Conservation (phyloP, 2,113 vertebrate genomes). For the Entosphenus tridentatus region DNA sequence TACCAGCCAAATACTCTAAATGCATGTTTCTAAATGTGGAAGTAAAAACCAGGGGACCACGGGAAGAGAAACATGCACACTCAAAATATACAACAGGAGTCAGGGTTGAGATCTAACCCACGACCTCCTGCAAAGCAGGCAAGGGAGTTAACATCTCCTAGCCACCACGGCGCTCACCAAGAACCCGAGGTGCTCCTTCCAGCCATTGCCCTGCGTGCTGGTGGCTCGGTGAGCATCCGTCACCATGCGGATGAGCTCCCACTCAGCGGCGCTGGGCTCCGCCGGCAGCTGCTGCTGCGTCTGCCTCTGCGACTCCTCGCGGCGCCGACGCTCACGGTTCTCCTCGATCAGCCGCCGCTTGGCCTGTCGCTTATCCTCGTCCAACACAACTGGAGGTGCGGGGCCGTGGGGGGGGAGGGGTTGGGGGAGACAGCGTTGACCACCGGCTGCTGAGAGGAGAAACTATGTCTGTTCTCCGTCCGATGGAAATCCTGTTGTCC, state of each 20-base stretch:
- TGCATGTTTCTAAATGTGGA: too few relatives aligned
- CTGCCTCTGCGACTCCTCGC: slow-evolving; percentile 62
- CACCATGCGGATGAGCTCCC: slow-evolving; percentile 70
- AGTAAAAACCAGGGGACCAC: too few relatives aligned
- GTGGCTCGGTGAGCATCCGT: slow-evolving; percentile 82
- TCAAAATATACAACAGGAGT: too few relatives aligned
- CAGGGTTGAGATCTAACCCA: too few relatives aligned
- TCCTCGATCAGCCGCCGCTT: slow-evolving; percentile 90
- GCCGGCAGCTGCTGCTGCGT: slow-evolving; percentile 42
- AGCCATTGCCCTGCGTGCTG: slow-evolving; percentile 81
- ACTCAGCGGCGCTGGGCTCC: slow-evolving; percentile 57
- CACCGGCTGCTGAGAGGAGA: too few relatives aligned
- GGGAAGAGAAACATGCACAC: too few relatives aligned
- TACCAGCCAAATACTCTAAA: too few relatives aligned
- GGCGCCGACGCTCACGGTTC: slow-evolving; percentile 64
- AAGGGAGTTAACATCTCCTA: too few relatives aligned
- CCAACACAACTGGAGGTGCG: slow-evolving; percentile 53
- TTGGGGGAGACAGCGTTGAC: not conserved
- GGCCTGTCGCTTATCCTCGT: slow-evolving; percentile 74
- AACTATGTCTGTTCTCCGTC: too few relatives aligned
- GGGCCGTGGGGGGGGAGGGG: slow-evolving; percentile 8
- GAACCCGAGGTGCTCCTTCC: slow-evolving; percentile 97
- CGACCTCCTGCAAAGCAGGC: too few relatives aligned
- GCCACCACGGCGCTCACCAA: slow-evolving; percentile 31
- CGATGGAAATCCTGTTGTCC: too few relatives aligned